These are phyloP conservation scores for Onychomys arenicola DNA, from an alignment of 2,797 vertebrate genomes.

Conservation along the genomic window DNA sequence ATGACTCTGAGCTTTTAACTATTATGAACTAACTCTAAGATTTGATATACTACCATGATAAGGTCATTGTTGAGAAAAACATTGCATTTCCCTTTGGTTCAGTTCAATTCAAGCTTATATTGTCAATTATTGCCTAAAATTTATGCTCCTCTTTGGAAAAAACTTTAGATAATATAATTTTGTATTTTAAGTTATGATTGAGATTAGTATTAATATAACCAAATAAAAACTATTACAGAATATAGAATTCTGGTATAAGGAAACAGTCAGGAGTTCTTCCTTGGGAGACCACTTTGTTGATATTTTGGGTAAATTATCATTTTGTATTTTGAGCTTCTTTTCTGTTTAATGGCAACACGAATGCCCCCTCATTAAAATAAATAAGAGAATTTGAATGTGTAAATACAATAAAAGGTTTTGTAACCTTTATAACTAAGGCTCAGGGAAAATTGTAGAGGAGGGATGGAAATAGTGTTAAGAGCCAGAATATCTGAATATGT, in stretches of 20 bases:
- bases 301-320: background rate
- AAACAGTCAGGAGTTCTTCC: background rate
- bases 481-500: background rate
- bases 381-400: conserved; percentile 2
- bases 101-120: conserved; percentile 4
- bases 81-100: background rate
- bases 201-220: background rate
- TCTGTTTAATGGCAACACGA: background rate
- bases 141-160: background rate
- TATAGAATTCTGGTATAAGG: background rate
- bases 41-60: background rate
- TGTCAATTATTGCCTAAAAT: background rate
- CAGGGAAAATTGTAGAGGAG: background rate
- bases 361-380: background rate
- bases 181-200: background rate
- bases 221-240: background rate
- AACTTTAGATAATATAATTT: background rate
- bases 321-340: background rate
- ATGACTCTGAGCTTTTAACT: background rate
- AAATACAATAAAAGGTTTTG: background rate
- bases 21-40: background rate
- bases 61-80: background rate
- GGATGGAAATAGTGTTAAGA: background rate
- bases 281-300: background rate
- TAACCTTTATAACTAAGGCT: background rate